Evolutionary conservation across 2,113 vertebrate species (phyloP).

Genomic region (Marmota flaviventris): DNA sequence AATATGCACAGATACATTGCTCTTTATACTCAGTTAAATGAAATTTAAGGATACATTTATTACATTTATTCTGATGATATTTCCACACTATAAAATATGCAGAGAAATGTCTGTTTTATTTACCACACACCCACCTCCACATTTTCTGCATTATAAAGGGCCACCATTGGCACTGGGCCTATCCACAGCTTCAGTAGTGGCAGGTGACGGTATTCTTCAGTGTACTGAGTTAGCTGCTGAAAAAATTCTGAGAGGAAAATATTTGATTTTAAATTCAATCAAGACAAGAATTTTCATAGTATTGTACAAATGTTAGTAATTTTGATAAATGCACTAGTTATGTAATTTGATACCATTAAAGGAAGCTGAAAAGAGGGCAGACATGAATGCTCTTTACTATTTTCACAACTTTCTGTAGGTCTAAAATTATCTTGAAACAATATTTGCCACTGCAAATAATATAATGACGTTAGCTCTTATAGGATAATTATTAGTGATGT

Average conservation of each 20-base stretch:
- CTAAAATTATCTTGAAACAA: background rate
- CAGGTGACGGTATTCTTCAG: slow-evolving; percentile 63
- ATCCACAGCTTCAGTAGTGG: slow-evolving; percentile 94
- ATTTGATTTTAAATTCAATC: slow-evolving; percentile 2
- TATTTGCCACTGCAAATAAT: background rate
- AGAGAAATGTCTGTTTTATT: background rate
- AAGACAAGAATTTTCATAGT: background rate
- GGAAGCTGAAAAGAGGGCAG: background rate
- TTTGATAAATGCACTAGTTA: background rate
- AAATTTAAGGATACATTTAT: background rate
- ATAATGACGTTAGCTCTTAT: background rate
- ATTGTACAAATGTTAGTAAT: background rate
- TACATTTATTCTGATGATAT: background rate
- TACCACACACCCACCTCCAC: slow-evolving; percentile 91
- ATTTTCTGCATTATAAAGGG: slow-evolving; percentile 91
- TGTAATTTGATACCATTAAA: background rate
- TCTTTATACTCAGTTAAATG: background rate
- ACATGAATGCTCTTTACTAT: background rate
- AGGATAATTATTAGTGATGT: background rate
- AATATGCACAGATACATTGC: background rate
- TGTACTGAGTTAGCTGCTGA: slow-evolving; percentile 86
- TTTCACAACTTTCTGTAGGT: background rate
- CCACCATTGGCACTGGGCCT: slow-evolving; percentile 90
- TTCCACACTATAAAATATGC: background rate
- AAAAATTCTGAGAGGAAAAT: slow-evolving; percentile 92